Evolutionary conservation across 2,888 invertebrate species (phyloP), one percentile per base, ranked within the genome.

Genomic region (Eupithecia insigniata): DNA sequence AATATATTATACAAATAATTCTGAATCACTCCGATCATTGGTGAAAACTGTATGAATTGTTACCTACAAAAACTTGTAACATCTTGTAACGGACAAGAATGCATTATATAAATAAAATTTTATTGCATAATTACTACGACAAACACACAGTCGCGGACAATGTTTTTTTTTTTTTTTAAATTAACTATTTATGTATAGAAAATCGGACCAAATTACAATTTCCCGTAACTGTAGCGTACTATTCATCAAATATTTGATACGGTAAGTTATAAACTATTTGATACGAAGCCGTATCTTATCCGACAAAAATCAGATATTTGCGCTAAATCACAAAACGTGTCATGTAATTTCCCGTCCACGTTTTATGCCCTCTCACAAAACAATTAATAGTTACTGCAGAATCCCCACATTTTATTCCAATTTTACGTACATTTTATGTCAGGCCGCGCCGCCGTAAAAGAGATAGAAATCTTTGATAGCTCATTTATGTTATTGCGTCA

Each of bases 401-500:
- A 74, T 69, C 72, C 67, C 61, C 61, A 36, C 74, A 70, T 76
- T 77, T 74, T 73, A 79, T 78, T 76, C 51, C 65, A 66, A 66
- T 75, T 78, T 79, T 76, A 77, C 71, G 76, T 51, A 60, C 69
- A 72, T 75, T 79, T 79, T 77, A 79, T 77, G 71, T 32, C 66
- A 69, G 30, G 66, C 62, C 74, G 71, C 76, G 71, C 76, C 78
- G 69, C 72, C 69, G 74, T 78, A 78, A 79, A 78, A 73, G 34
- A 73, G 77, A 79, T 76, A 77, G 68, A 71, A 69, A 75, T 73
- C 75, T 78, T 77, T 78, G 74, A 78, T 79, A 72, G 79, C 73
- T 77, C 78, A 78, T 78, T 77, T 74, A 72, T 76, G 72, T 76
- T 76, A 79, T 78, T 72, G 74, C 73, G 71, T 73, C 70, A 66